Percentiles rank a stretch among this genome's conserved stretches.
Evolutionary conservation across 2,797 vertebrate genomes (phyloP).

Genomic region (Menidia menidia): DNA sequence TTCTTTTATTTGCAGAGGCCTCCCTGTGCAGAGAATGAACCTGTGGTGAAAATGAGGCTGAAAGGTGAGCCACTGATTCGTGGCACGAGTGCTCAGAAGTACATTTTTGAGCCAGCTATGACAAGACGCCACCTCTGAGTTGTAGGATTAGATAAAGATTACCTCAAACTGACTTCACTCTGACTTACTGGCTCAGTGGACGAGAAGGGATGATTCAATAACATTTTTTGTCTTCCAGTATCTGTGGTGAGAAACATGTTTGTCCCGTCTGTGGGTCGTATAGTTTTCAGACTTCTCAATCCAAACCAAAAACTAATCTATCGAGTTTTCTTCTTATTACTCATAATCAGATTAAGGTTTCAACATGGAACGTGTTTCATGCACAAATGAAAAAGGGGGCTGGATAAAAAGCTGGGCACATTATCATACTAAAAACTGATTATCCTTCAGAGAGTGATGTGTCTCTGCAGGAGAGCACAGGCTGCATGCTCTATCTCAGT

Average conservation of each 20-base stretch:
- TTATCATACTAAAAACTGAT: too few species aligned
- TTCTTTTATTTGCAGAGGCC: conserved; percentile 10
- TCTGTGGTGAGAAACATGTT: not conserved
- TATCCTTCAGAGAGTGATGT: too few species aligned
- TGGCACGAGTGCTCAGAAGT: conserved; percentile 5
- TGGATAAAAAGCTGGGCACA: too few species aligned
- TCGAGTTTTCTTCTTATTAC: not conserved
- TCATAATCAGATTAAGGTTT: not conserved
- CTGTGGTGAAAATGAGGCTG: conserved; percentile 11
- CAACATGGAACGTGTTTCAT: not conserved
- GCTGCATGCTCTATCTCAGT: too few species aligned
- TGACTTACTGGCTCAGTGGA: conserved; percentile 1
- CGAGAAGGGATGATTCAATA: conserved; percentile 1
- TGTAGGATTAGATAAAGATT: conserved; percentile 28
- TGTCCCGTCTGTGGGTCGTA: not conserved
- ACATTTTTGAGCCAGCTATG: conserved; percentile 1
- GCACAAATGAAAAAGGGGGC: too few species aligned
- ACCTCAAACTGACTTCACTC: conserved; percentile 16
- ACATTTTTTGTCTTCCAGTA: not conserved
- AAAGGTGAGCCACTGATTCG: conserved; percentile 19
- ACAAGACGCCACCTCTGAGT: conserved; percentile 1
- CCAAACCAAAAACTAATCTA: not conserved
- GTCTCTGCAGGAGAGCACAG: too few species aligned
- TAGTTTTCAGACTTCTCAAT: not conserved
- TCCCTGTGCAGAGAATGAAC: conserved; percentile 11